Evolutionary conservation across 2,797 vertebrate genomes (phyloP).

Genomic region (Labeo calbasu): DNA sequence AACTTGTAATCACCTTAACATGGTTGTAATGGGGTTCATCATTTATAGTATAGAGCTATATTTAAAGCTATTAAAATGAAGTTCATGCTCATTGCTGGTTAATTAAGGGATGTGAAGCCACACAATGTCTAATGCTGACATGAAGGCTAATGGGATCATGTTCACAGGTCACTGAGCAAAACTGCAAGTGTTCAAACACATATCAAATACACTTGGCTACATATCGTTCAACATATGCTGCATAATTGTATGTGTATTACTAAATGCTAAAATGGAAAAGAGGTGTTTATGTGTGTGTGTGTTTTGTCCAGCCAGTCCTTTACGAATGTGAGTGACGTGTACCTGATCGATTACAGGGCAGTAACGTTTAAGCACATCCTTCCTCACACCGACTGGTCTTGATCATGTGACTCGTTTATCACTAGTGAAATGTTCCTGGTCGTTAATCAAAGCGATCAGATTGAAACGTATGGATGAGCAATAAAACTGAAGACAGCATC

Average conservation of each 20-base stretch:
- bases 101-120: conserved; percentile 21
- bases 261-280: no score
- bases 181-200: neutral
- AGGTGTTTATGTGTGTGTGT: neutral
- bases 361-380: conserved; percentile 6
- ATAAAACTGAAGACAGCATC: neutral
- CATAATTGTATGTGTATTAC: neutral
- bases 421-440: neutral
- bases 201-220: neutral
- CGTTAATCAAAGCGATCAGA: conserved; percentile 5
- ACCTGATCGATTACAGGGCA: conserved; percentile 15
- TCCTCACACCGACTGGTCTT: neutral
- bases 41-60: neutral
- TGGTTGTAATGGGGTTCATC: neutral
- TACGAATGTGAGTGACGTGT: neutral
- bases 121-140: neutral
- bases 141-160: neutral
- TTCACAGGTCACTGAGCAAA: conserved; percentile 17
- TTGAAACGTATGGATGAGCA: neutral
- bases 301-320: neutral
- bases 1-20: neutral
- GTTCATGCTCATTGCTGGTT: neutral
- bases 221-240: neutral
- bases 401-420: conserved; percentile 29
- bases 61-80: conserved; percentile 5